Evolutionary conservation across 2,797 vertebrate genomes (phyloP).

Genomic region (Pseudochirops corinnae): DNA sequence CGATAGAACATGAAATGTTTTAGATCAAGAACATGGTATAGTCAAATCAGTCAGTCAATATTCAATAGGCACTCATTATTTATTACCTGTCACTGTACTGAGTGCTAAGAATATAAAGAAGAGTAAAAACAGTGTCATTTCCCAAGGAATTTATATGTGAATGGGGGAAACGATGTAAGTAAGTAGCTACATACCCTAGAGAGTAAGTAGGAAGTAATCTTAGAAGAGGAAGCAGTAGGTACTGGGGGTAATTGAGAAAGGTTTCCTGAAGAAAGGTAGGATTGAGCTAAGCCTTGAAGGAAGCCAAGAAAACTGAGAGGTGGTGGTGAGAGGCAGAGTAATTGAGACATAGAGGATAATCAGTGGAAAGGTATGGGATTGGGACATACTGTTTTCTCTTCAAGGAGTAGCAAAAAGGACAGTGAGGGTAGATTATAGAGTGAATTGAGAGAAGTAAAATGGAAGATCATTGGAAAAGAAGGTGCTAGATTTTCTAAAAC

Average conservation of each 20-base stretch:
- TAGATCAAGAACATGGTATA: background rate
- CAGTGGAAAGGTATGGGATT: background rate
- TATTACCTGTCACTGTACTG: background rate
- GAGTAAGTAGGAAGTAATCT: background rate
- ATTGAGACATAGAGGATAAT: background rate
- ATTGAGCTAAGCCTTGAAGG: background rate
- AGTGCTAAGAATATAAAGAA: background rate
- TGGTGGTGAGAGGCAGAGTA: background rate
- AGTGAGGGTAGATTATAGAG: background rate
- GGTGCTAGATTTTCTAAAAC: background rate
- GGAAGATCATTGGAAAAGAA: background rate
- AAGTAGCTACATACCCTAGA: background rate
- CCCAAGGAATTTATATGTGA: background rate
- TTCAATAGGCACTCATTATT: background rate
- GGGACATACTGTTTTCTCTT: background rate
- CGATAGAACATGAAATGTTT: background rate
- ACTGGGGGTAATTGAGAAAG: background rate
- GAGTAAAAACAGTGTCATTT: background rate
- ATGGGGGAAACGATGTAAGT: background rate
- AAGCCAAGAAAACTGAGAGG: background rate
- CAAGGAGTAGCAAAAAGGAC: background rate
- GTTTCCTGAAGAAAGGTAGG: background rate
- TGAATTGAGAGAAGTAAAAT: background rate
- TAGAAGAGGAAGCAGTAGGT: background rate
- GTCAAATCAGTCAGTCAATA: background rate